Evolutionary conservation across 2,113 vertebrate species (phyloP).

Genomic region (Eleginops maclovinus): DNA sequence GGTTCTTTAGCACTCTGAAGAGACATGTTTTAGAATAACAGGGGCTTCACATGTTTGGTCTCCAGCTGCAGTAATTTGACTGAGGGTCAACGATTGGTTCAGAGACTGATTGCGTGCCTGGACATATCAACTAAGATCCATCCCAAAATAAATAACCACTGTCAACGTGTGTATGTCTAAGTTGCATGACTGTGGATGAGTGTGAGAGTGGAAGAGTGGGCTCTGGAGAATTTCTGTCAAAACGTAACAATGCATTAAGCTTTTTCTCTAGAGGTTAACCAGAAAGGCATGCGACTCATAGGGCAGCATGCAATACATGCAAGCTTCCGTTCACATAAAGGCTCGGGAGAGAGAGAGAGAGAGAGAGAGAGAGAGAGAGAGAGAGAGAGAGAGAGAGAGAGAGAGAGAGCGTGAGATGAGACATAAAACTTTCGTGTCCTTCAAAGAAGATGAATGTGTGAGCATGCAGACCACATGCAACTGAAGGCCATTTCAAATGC

Average conservation of each 20-base stretch:
- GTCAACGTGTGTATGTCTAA: neutral
- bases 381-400: neutral
- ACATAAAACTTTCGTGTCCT: slow-evolving; percentile 31
- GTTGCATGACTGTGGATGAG: slow-evolving; percentile 13
- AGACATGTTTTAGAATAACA: neutral
- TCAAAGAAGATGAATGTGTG: slow-evolving; percentile 20
- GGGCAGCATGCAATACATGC: slow-evolving; percentile 1
- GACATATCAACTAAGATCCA: neutral
- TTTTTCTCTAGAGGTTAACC: slow-evolving; percentile 8
- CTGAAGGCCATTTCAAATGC: slow-evolving; percentile 52
- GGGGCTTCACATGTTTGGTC: slow-evolving; percentile 14
- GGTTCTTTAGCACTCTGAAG: neutral
- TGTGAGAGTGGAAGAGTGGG: neutral
- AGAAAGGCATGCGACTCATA: slow-evolving; percentile 23
- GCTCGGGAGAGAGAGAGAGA: neutral
- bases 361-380: neutral
- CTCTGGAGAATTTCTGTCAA: slow-evolving; percentile 18
- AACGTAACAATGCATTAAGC: slow-evolving; percentile 2
- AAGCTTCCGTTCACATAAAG: slow-evolving; percentile 1
- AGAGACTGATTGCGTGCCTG: slow-evolving; percentile 5
- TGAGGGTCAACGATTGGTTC: slow-evolving; percentile 10
- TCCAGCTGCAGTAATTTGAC: slow-evolving; percentile 8
- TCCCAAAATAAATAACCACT: slow-evolving; percentile 15
- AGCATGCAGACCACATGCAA: slow-evolving; percentile 39
- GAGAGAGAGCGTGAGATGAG: neutral